Base-by-base conservation (phyloP, 1,140 invertebrate species). In the Leptopilina clavipes region DNA sequence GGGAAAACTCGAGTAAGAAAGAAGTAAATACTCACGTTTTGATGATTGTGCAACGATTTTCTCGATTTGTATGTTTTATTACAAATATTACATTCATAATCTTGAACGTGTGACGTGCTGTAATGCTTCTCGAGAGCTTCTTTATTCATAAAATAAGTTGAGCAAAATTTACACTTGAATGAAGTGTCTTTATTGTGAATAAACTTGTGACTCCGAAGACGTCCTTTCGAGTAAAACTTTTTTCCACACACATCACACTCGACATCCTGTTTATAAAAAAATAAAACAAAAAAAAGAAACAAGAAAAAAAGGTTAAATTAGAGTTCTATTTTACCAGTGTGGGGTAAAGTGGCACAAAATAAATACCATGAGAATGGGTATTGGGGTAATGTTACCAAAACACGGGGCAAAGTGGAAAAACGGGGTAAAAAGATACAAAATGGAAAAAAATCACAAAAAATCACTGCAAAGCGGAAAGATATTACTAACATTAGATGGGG, bases 11-110 rank as follows among this genome's bases (percentile, higher is more conserved):
- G 25, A 31, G n/a, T 17, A 48, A 76, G 22, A 48, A 37, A 75
- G 71, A n/a, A n/a, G 48, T 14, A 48, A 71, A 17, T 18, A 40
- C 75, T 83, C 79, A 87, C 86, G 74, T 84, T 88, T 76, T 84
- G 79, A 72, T 88, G 86, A 81, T 85, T 88, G 8, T 84, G 71
- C 19, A 88, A 73, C 54, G 85, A 83, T 81, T 88, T 88, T 44
- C 59, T 85, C 0, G 83, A 86, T 31, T 83, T 84, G 0, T 78
- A 76, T 1, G 25, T 10, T 73, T 86, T 87, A 5, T 77, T 80
- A 45, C 86, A 88, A 22, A 80, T 75, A n/a, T 81, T 76, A 17
- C 86, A 88, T 0, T 81, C 17, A 40, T 88, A 86, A 78, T 87
- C 83, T 10, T 76, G 77, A 1, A 75, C 75, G 18, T 88, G 86